phyloP scores from a whole-genome alignment of 2,888 invertebrate species.

The Folsomia manolachei region DNA sequence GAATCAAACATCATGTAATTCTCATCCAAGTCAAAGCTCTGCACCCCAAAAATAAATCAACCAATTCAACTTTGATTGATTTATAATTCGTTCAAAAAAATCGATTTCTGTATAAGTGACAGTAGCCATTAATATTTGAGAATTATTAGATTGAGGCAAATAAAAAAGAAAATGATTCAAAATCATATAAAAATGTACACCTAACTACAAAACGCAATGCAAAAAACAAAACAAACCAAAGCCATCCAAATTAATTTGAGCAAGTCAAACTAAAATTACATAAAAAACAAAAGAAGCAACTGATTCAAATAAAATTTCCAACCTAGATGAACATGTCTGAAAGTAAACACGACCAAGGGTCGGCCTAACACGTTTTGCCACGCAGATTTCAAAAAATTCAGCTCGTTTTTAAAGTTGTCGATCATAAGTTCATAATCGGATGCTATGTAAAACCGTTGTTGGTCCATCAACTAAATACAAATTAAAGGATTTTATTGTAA shows the following conservation, averaged over 20 bases:
- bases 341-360: conserved; percentile 86
- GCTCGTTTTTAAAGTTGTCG: conserved; percentile 94
- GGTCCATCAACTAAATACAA: conserved; percentile 83
- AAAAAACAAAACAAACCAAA: too few species aligned
- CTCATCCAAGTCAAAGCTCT: conserved; percentile 55
- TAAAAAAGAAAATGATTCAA: too few species aligned
- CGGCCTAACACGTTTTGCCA: conserved; percentile 98
- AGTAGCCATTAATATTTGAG: too few species aligned
- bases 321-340: conserved; percentile 85
- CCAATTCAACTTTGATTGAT: not conserved
- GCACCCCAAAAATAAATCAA: conserved; percentile 28
- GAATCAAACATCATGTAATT: conserved; percentile 55
- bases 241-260: not conserved
- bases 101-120: too few species aligned
- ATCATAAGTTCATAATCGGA: conserved; percentile 97
- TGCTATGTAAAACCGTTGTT: conserved; percentile 96
- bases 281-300: not conserved
- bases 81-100: too few species aligned
- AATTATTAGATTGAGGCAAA: too few species aligned
- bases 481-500: conserved; percentile 25
- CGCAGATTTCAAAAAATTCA: conserved; percentile 95
- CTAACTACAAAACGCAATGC: too few species aligned
- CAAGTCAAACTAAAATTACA: not conserved
- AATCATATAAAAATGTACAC: too few species aligned
- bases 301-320: conserved; percentile 17